phyloP scores from a whole-genome alignment of 2,888 invertebrate species.

The Noctua comes region DNA sequence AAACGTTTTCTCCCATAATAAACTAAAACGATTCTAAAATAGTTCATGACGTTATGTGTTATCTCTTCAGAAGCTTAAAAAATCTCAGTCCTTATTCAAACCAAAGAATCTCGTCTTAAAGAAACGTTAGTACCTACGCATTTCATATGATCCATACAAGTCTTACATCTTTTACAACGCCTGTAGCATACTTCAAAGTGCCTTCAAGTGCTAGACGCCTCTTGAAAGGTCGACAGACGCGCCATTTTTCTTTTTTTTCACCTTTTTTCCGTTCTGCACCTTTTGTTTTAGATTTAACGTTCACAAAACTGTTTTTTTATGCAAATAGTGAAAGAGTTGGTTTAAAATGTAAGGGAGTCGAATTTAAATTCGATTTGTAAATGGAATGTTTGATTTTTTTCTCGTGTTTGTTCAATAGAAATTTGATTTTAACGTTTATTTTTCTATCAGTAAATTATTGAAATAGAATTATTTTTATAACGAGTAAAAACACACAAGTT shows the following conservation, averaged over 20 bases:
- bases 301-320: conserved; percentile 53
- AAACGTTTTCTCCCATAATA: neutral
- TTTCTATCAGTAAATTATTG: neutral
- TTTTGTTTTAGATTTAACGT: conserved; percentile 53
- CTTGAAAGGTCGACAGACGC: conserved; percentile 72
- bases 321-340: conserved; percentile 48
- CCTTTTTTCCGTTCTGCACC: conserved; percentile 55
- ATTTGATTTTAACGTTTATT: conserved; percentile 8
- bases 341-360: conserved; percentile 33
- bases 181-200: conserved; percentile 63
- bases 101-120: neutral
- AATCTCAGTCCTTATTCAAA: neutral
- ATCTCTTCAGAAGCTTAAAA: neutral
- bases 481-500: neutral
- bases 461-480: neutral
- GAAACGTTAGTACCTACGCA: conserved; percentile 36
- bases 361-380: conserved; percentile 33
- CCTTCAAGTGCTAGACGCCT: conserved; percentile 65
- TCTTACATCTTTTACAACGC: conserved; percentile 50
- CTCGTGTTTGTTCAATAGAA: conserved; percentile 2
- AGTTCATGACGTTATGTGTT: neutral
- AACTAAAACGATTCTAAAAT: neutral
- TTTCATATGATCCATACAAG: conserved; percentile 58
- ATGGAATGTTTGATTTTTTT: conserved; percentile 32
- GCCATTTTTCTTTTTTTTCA: conserved; percentile 65